Conservation (phyloP, 2,888 invertebrate genomes). For the Cheilosia grossa region DNA sequence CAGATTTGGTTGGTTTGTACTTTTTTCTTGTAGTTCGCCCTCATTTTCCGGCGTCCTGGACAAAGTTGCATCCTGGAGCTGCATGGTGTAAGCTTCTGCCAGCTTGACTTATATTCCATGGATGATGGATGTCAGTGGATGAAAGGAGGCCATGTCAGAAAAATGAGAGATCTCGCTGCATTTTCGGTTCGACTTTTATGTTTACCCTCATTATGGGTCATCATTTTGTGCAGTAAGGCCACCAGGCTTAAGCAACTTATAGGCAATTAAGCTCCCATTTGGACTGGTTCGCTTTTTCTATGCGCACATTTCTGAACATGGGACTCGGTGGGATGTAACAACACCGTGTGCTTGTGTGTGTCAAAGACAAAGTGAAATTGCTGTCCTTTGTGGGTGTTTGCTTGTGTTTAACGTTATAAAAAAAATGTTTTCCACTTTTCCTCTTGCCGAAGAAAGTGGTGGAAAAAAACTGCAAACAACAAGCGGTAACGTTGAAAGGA, state of each 20-base stretch:
- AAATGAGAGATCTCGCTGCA: background rate
- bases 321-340: background rate
- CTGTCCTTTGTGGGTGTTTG: conserved; percentile 38
- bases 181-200: conserved; percentile 40
- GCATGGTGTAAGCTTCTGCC: conserved; percentile 8
- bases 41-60: conserved; percentile 47
- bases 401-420: conserved; percentile 47
- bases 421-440: background rate
- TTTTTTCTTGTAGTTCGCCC: background rate
- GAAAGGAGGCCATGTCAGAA: conserved; percentile 25
- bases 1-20: background rate
- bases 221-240: conserved; percentile 27
- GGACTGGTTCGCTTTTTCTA: background rate
- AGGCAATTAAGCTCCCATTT: conserved; percentile 48
- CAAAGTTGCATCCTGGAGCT: conserved; percentile 53
- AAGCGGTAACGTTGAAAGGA: conserved; percentile 54
- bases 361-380: conserved; percentile 49
- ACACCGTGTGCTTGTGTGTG: conserved; percentile 1
- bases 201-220: conserved; percentile 18
- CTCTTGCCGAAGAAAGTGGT: conserved; percentile 9
- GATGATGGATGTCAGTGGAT: conserved; percentile 57
- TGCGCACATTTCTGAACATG: background rate
- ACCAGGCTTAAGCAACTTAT: conserved; percentile 59
- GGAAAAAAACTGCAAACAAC: conserved; percentile 37
- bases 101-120: conserved; percentile 52